A percentile compares a stretch with the other conserved stretches of the same genome.
Evolutionary conservation across 2,797 vertebrate species (phyloP).

Genomic region (Neostethus bicornis): DNA sequence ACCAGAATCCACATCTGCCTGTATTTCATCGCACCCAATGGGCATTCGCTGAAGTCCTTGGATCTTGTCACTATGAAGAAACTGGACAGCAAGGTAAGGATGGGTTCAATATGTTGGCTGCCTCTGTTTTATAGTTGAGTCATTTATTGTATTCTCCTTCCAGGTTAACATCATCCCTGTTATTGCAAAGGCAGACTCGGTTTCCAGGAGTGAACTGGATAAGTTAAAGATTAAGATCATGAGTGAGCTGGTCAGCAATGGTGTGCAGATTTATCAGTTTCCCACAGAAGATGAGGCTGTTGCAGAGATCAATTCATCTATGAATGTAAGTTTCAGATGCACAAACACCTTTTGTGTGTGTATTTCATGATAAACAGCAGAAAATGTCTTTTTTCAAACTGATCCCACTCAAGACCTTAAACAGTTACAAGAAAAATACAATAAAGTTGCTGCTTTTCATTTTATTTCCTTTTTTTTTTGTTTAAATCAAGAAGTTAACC

Average conservation of each 20-base stretch:
- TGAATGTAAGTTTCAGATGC: constrained; percentile 88
- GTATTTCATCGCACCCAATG: constrained; percentile 95
- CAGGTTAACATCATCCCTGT: constrained; percentile 98
- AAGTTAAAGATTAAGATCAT: constrained; percentile 99
- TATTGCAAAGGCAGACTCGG: constrained; percentile 95
- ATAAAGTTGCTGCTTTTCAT: not conserved
- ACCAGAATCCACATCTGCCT: constrained; percentile 94
- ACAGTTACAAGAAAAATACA: not conserved
- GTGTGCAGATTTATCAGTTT: constrained; percentile 98
- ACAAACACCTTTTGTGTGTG: not conserved
- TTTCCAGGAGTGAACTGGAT: constrained; percentile 94
- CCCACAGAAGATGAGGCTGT: constrained; percentile 95
- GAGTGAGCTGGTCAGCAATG: constrained; percentile 97
- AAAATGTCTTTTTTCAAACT: not conserved
- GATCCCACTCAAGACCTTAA: not conserved
- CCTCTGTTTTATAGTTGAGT: too few relatives aligned
- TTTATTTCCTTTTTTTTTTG: not conserved
- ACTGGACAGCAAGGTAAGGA: constrained; percentile 92
- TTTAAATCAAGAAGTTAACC: not conserved
- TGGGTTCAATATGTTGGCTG: not conserved
- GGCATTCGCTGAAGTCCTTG: constrained; percentile 94
- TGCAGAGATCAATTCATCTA: constrained; percentile 93
- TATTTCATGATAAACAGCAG: not conserved
- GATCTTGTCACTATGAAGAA: constrained; percentile 99
- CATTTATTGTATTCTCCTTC: not conserved